Evolutionary conservation across 2,797 vertebrate genomes (phyloP).

Genomic region (Peromyscus nudipes): DNA sequence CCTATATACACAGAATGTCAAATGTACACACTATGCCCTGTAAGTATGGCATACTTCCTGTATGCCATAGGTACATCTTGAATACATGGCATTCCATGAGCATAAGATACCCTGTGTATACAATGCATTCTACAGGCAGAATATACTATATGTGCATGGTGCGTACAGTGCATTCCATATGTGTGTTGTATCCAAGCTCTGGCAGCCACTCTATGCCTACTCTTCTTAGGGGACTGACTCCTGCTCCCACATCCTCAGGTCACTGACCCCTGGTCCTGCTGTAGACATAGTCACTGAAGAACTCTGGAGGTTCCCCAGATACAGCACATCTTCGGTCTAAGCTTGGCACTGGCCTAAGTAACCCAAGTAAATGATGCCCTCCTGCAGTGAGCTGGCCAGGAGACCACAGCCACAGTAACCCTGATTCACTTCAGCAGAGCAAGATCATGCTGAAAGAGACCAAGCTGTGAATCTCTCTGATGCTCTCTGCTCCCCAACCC

Average conservation of each 20-base stretch:
- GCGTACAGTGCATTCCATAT: not conserved
- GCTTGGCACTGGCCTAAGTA: not conserved
- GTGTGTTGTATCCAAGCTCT: not conserved
- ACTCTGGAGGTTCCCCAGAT: not conserved
- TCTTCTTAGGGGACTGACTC: not conserved
- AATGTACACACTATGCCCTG: not conserved
- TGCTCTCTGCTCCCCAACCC: not conserved
- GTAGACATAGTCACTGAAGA: not conserved
- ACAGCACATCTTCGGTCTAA: not conserved
- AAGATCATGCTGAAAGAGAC: not conserved
- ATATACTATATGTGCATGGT: not conserved
- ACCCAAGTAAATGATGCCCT: not conserved
- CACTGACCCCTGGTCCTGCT: not conserved
- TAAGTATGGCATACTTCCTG: not conserved
- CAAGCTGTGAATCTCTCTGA: not conserved
- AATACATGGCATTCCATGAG: not conserved
- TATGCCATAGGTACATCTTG: not conserved
- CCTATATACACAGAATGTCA: not conserved
- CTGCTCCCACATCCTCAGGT: not conserved
- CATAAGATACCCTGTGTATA: not conserved
- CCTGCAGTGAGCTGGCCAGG: not conserved
- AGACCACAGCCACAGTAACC: not conserved
- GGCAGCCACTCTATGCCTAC: not conserved
- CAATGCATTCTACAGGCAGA: not conserved
- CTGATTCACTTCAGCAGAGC: too few species aligned